Evolutionary conservation across 2,113 vertebrate genomes (phyloP).

Genomic region (Ammospiza nelsoni): DNA sequence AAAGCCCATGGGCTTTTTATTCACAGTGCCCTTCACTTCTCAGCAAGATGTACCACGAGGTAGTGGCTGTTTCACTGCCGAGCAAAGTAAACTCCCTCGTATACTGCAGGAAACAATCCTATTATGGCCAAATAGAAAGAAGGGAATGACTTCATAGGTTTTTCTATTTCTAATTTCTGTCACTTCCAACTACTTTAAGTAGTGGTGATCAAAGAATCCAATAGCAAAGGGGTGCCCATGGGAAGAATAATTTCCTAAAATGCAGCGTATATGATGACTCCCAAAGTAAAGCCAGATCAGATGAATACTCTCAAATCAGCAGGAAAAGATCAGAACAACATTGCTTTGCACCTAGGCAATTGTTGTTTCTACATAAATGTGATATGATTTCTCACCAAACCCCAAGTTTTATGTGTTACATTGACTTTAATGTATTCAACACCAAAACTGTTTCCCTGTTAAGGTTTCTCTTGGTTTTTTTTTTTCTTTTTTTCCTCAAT

Average conservation of each 20-base stretch:
- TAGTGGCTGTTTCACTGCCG: not conserved
- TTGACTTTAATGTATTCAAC: not conserved
- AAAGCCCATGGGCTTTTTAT: not conserved
- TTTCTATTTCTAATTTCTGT: not conserved
- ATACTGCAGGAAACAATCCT: accelerated
- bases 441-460: not conserved
- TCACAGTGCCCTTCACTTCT: accelerated
- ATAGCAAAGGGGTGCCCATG: not conserved
- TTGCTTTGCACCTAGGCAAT: not conserved
- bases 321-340: accelerated
- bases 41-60: not conserved
- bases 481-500: not conserved
- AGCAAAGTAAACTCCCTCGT: not conserved
- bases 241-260: not conserved
- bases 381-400: not conserved
- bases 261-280: not conserved
- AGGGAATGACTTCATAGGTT: not conserved
- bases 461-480: not conserved
- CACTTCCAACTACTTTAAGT: not conserved
- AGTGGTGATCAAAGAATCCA: not conserved
- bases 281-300: not conserved
- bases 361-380: not conserved
- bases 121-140: not conserved
- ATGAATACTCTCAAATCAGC: not conserved
- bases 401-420: not conserved